These are phyloP conservation scores for Aphidius ervi DNA, from an alignment of 1,140 invertebrate genomes.

Conservation along the genomic window DNA sequence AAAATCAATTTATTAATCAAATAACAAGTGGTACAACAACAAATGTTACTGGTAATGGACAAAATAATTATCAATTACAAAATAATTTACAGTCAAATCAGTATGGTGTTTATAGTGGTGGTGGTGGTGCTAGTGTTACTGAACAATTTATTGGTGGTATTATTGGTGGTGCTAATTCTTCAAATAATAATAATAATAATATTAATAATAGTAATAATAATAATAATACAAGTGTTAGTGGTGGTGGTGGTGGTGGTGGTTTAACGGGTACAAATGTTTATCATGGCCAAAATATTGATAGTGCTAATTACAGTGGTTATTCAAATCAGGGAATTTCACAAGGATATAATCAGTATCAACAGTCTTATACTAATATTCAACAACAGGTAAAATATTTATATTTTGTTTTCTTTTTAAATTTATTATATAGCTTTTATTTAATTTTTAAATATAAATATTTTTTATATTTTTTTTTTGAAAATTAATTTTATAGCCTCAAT, in stretches of 20 bases:
- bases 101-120: constrained; percentile 23
- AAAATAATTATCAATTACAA: constrained; percentile 32
- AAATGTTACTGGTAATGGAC: constrained; percentile 30
- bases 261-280: constrained; percentile 25
- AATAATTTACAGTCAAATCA: constrained; percentile 31
- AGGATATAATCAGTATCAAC: constrained; percentile 43
- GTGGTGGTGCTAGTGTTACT: not conserved
- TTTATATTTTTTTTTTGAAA: constrained; percentile 25
- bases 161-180: not conserved
- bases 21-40: constrained; percentile 28
- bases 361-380: constrained; percentile 34
- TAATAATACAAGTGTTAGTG: too few relatives aligned
- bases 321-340: constrained; percentile 29
- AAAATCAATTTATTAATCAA: constrained; percentile 36
- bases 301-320: constrained; percentile 38
- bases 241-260: too few relatives aligned
- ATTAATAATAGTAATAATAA: too few relatives aligned
- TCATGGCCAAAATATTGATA: constrained; percentile 21
- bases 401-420: constrained; percentile 1
- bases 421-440: not conserved
- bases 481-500: constrained; percentile 31
- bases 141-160: constrained; percentile 18
- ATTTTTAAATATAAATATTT: constrained; percentile 4
- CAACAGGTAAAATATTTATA: constrained; percentile 36
- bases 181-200: too few relatives aligned